Evolutionary conservation across 1,140 invertebrate genomes (phyloP), one percentile per base, ranked within the genome.

Genomic region (Pteromalus puparum): DNA sequence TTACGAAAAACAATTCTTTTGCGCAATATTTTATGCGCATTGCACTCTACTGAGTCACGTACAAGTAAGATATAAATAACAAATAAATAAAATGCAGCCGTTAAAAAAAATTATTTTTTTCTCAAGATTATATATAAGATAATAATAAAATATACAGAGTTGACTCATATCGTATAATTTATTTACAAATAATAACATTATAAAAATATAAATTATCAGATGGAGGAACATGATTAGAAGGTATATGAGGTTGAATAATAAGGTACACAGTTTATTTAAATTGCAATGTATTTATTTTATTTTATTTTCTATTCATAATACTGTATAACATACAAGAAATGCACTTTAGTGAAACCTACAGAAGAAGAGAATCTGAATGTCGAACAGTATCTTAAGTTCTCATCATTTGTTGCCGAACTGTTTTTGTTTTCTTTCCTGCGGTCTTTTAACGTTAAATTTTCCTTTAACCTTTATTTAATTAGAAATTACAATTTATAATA

Each of bases 261-360:
- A 6, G 26, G 61, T 65, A 26, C n/a, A 81, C 53, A 85, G n/a
- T 72, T 38, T 24, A 67, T 77, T 82, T 77, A 82, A 82, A 85
- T 85, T 85, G 84, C 80, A 85, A 81, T 85, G 73, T 82, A 85
- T 85, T 85, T 85, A 85, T 78, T 84, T 78, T 84, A 89, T 90
- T 92, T 93, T 92, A 92, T 89, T 94, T 94, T 94, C 94, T 95
- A 95, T 94, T 86, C 94, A 94, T 96, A 96, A 96, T 96, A 96
- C 96, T 96, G 96, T 96, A 96, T 96, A 96, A 96, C 95, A 96
- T 96, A 96, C 95, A 96, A 96, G 96, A 96, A 96, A 96, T 96
- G 96, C 96, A 96, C 96, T 96, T 95, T 94, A 95, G 94, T 95
- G 95, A 96, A 96, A 96, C 95, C 95, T 96, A 96, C 95, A 96